These are phyloP conservation scores for Nothocercus nigrocapillus DNA, from an alignment of 2,113 vertebrate species.

Conservation along the genomic window DNA sequence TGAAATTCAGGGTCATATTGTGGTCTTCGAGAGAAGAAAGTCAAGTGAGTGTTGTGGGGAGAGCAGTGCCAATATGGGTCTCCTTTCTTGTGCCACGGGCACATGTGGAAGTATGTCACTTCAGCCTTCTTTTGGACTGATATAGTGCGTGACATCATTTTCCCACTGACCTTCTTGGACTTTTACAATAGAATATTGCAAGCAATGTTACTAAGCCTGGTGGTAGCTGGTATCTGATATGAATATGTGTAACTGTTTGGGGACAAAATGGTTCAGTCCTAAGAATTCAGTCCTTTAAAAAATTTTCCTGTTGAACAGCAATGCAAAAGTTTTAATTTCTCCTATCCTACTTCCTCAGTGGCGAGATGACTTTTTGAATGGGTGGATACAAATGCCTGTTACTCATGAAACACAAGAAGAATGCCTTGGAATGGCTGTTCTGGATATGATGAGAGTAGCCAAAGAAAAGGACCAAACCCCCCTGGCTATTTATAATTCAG, in stretches of 20 bases:
- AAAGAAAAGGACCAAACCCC: slow-evolving; percentile 90
- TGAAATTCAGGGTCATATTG: not conserved
- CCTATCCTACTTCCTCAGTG: slow-evolving; percentile 79
- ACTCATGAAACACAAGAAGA: slow-evolving; percentile 95
- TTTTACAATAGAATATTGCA: not conserved
- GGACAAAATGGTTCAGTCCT: not conserved
- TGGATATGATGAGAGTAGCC: slow-evolving; percentile 97
- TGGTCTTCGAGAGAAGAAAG: not conserved
- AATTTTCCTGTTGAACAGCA: not conserved
- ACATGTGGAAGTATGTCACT: not conserved
- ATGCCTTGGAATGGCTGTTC: slow-evolving; percentile 95
- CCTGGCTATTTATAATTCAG: slow-evolving; percentile 87
- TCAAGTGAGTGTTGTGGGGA: not conserved
- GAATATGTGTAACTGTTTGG: not conserved
- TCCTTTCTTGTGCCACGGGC: not conserved
- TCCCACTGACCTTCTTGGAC: not conserved
- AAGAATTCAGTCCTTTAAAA: not conserved
- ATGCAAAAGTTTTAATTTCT: not conserved
- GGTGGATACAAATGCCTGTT: slow-evolving; percentile 84
- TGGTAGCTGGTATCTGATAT: not conserved
- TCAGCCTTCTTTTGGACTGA: not conserved
- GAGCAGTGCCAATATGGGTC: not conserved
- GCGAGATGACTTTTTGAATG: slow-evolving; percentile 91
- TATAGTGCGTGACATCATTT: not conserved
- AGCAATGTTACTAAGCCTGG: not conserved